Evolutionary conservation across 2,113 vertebrate species (phyloP).

Genomic region (Albula glossodonta): DNA sequence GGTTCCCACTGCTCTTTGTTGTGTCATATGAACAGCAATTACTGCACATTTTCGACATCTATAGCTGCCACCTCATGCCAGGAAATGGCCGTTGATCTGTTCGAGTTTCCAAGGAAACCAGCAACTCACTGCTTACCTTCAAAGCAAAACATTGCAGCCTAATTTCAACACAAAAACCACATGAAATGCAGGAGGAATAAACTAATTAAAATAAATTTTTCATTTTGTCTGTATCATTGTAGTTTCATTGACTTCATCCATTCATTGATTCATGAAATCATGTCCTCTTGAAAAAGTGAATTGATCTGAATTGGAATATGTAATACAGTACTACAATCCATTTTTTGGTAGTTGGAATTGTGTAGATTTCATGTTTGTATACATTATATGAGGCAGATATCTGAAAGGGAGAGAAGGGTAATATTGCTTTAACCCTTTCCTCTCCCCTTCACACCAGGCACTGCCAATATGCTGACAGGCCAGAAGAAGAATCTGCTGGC

Average conservation of each 20-base stretch:
- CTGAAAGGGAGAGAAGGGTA: background rate
- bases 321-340: background rate
- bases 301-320: background rate
- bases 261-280: too few relatives aligned
- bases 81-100: background rate
- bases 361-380: background rate
- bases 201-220: background rate
- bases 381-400: background rate
- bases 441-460: slow-evolving; percentile 61
- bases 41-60: background rate
- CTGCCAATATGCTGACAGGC: slow-evolving; percentile 81
- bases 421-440: background rate
- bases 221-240: background rate
- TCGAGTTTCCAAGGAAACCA: background rate
- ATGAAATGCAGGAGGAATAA: background rate
- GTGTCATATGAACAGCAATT: background rate
- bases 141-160: background rate
- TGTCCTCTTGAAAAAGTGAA: background rate
- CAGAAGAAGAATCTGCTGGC: slow-evolving; percentile 84
- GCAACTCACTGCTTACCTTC: background rate
- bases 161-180: background rate
- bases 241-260: background rate
- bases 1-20: background rate
- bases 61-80: background rate
- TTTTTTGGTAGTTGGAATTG: background rate